Percentiles rank a stretch among this genome's conserved stretches.
Evolutionary conservation across 1,140 invertebrate genomes (phyloP).

Genomic region (Dreissena rostriformis): DNA sequence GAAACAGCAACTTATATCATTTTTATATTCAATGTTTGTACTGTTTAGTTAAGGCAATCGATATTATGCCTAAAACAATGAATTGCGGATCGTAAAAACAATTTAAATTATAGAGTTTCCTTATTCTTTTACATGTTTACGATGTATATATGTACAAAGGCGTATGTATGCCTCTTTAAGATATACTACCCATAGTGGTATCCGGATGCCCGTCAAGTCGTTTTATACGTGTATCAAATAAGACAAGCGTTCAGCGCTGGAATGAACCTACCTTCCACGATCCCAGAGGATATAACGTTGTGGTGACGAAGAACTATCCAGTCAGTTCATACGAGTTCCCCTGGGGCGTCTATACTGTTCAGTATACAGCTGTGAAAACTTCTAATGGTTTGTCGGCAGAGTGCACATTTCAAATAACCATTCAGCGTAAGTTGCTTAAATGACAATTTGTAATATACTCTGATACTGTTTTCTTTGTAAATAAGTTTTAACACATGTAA

Average conservation of each 20-base stretch:
- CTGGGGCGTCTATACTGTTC: slow-evolving; percentile 58
- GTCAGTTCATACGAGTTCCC: slow-evolving; percentile 37
- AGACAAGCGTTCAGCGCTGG: slow-evolving; percentile 42
- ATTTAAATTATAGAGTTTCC: background rate
- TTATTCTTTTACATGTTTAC: background rate
- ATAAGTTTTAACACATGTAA: background rate
- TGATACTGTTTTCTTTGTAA: background rate
- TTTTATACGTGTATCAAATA: background rate
- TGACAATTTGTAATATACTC: background rate
- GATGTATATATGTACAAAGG: background rate
- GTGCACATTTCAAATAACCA: slow-evolving; percentile 48
- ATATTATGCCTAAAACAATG: background rate
- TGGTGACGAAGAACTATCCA: slow-evolving; percentile 50
- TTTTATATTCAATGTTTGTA: background rate
- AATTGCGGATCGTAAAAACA: background rate
- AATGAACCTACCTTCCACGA: slow-evolving; percentile 43
- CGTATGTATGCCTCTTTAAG: background rate
- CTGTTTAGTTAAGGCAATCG: background rate
- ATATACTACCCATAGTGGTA: slow-evolving; percentile 22
- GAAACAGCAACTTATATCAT: background rate
- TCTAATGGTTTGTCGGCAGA: slow-evolving; percentile 51
- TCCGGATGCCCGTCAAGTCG: slow-evolving; percentile 1
- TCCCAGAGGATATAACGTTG: slow-evolving; percentile 32
- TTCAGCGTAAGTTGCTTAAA: slow-evolving; percentile 51
- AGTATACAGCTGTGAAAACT: slow-evolving; percentile 51